Percentiles rank a stretch among this genome's conserved stretches.
Conservation (phyloP, 2,113 vertebrate genomes). For the Xyrauchen texanus region DNA sequence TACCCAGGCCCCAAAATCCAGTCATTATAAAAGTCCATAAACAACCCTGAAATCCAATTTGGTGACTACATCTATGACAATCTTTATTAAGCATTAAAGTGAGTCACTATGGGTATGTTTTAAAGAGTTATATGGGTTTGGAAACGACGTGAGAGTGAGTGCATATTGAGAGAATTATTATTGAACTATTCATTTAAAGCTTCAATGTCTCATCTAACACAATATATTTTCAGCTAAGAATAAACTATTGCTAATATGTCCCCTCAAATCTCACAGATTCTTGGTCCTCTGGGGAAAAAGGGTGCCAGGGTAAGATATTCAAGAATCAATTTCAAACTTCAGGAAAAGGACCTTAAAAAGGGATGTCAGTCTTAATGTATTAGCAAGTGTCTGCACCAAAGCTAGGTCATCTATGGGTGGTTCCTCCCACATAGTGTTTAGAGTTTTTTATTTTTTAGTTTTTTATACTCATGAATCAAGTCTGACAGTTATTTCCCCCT, state of each 20-base stretch:
- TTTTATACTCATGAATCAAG: constrained; percentile 14
- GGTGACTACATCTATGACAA: too few species aligned
- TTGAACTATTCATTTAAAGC: not conserved
- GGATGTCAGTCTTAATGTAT: not conserved
- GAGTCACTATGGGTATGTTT: too few species aligned
- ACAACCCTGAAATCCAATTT: too few species aligned
- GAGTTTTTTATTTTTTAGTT: too few species aligned
- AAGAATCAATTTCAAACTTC: constrained; percentile 11
- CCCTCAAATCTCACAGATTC: constrained; percentile 69
- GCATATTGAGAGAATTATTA: too few species aligned
- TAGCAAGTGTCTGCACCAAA: not conserved
- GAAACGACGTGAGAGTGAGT: too few species aligned
- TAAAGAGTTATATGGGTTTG: too few species aligned
- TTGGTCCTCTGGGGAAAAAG: constrained; percentile 85
- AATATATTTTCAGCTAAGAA: not conserved
- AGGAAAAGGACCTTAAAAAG: not conserved
- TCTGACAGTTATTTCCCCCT: constrained; percentile 21
- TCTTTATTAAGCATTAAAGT: too few species aligned
- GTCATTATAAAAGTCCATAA: too few species aligned
- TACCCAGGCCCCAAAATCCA: too few species aligned
- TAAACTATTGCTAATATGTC: constrained; percentile 10
- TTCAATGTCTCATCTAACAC: not conserved
- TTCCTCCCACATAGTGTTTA: not conserved
- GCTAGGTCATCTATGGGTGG: not conserved
- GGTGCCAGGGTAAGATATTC: constrained; percentile 77